Conservation (phyloP, 1,140 invertebrate species). For the Notospermus geniculatus region DNA sequence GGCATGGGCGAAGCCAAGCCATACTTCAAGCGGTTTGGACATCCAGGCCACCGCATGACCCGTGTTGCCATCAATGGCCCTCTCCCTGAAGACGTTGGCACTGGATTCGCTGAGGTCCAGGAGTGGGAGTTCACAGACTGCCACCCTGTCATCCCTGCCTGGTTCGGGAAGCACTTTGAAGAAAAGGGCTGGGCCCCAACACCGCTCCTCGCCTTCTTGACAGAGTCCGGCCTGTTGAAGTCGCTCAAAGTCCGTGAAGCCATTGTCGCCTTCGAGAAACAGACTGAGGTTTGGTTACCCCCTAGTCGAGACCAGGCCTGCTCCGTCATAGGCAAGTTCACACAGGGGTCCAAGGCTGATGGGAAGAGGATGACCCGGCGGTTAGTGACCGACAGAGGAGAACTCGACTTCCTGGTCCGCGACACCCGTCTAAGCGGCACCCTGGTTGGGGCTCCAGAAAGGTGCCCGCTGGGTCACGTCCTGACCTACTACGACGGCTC, state of each 20-base stretch:
- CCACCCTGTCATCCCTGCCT: slow-evolving; percentile 19
- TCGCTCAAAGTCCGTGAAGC: slow-evolving; percentile 9
- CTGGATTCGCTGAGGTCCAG: slow-evolving; percentile 8
- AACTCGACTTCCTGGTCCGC: no score
- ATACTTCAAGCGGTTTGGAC: slow-evolving; percentile 8
- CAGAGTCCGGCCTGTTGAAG: slow-evolving; percentile 3
- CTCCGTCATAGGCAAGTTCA: slow-evolving; percentile 21
- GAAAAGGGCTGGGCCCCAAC: slow-evolving; percentile 14
- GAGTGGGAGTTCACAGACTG: slow-evolving; percentile 2
- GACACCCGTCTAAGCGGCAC: no score
- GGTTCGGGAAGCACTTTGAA: slow-evolving; percentile 21
- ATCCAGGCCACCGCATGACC: neutral
- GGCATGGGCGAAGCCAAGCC: no score
- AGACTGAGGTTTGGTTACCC: slow-evolving; percentile 18
- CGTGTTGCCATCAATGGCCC: neutral
- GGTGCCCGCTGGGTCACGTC: slow-evolving; percentile 18
- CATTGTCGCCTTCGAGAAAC: slow-evolving; percentile 8
- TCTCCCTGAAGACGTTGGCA: slow-evolving; percentile 15
- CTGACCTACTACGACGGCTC: slow-evolving; percentile 17
- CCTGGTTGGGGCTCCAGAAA: slow-evolving; percentile 14
- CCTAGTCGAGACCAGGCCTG: slow-evolving; percentile 13
- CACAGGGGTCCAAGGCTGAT: slow-evolving; percentile 14
- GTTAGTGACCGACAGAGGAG: slow-evolving; percentile 16
- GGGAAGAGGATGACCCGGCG: slow-evolving; percentile 11
- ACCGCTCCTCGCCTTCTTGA: slow-evolving; percentile 6